Evolutionary conservation across 2,113 vertebrate genomes (phyloP), one percentile per base, ranked within the genome.

Genomic region (Marmota flaviventris): DNA sequence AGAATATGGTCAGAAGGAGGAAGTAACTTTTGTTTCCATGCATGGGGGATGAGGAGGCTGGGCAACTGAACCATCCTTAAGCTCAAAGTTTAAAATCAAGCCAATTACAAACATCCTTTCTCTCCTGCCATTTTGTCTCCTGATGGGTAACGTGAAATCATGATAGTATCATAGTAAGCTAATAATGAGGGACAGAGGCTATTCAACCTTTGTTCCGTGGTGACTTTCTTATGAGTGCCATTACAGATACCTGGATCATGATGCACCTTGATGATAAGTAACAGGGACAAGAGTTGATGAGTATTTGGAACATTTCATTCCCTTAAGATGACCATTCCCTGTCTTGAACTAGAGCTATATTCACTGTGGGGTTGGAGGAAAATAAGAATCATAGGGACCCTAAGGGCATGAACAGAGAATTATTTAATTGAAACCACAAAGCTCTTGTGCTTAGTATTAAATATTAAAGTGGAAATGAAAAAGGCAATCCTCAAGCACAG

Each of bases 391-490:
- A 42, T 39, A 65, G 5, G 37, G 32, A 90, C 39, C 69, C 58
- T 89, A n/a, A 70, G 48, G 45, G 37, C 37, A 84, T 69, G 58
- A 85, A 29, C 48, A 76, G 95, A 89, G 48, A 82, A 94, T 89
- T 86, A 61, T 91, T 87, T 81, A 17, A 92, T 81, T 75, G 65
- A 82, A 97, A 89, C 22, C 48, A 83, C 79, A 85, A 67, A 86
- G 89, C 25, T 84, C 73, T 82, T 93, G 83, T 93, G 27, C 56
- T 89, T 87, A n/a, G 70, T 91, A 78, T 89, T 91, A 92, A 86
- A 69, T 63, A 93, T 85, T 88, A 93, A 78, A 85, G 56, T 65
- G 67, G 72, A 85, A 92, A 97, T 69, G 72, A 92, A 88, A 84
- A 82, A 67, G 37, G n/a, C 61, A 81, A 75, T 34, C n/a, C 8